Percentiles rank a stretch among this genome's conserved stretches.
These are phyloP conservation scores for Myripristis murdjan DNA, from an alignment of 2,797 vertebrate species.

Conservation along the genomic window DNA sequence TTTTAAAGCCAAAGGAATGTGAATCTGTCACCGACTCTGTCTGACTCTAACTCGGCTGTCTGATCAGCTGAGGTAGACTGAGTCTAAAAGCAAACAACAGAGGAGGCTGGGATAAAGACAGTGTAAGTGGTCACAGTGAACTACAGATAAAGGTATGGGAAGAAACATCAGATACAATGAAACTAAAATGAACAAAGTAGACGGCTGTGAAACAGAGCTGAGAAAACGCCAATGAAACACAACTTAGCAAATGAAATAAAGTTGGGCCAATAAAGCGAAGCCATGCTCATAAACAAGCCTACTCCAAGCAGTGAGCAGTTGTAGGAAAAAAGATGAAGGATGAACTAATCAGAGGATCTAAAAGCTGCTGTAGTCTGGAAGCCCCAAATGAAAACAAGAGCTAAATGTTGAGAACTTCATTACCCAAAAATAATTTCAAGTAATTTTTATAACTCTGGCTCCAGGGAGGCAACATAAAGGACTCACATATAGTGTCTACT, in stretches of 20 bases:
- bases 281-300: too few relatives aligned
- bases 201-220: neutral
- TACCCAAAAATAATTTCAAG: too few relatives aligned
- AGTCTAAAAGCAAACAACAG: too few relatives aligned
- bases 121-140: neutral
- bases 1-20: constrained; percentile 33
- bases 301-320: neutral
- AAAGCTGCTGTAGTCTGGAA: constrained; percentile 9
- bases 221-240: neutral
- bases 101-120: neutral
- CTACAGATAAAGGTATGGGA: constrained; percentile 8
- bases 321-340: constrained; percentile 5
- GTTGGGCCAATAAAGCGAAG: too few relatives aligned
- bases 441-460: too few relatives aligned
- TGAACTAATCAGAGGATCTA: too few relatives aligned
- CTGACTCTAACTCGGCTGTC: constrained; percentile 33
- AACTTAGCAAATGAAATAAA: neutral
- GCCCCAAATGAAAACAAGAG: too few relatives aligned
- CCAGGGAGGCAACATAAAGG: too few relatives aligned
- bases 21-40: constrained; percentile 57
- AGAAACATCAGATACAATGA: neutral
- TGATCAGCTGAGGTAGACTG: constrained; percentile 16
- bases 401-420: too few relatives aligned
- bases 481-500: too few relatives aligned
- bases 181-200: neutral